Evolutionary conservation across 2,888 invertebrate genomes (phyloP), one percentile per base, ranked within the genome.

Genomic region (Acanthococcus lagerstroemiae): DNA sequence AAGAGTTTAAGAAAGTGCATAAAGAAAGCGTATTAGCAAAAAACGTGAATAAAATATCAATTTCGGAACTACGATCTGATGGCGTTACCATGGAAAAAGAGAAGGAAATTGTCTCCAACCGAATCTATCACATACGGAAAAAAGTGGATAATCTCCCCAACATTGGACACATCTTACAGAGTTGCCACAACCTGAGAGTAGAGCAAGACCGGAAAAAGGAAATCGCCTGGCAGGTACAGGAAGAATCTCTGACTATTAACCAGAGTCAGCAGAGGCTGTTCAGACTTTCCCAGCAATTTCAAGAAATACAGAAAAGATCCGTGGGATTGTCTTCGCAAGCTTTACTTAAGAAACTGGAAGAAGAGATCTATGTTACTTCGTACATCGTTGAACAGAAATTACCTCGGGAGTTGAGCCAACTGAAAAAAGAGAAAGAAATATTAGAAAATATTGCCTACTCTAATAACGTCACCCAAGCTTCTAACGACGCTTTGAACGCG

Each of bases 71-170:
- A 67, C 84, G 89, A 71, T 84, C 86, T 70, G 93, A 93, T 74
- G 84, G 92, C 60, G 84, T 85, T 71, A 85, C 88, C 69, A 91
- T 92, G 88, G 89, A 90, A 70, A 84, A 87, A 63, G 93, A 94
- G 75, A 84, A 86, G 74, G 88, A 89, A 72, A 86, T 88, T 71
- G 83, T 90, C 74, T 75, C 73, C 69, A 80, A 80, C 72, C 81
- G 82, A 74, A 80, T 83, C 66, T 82, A 84, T 71, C 77, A 80
- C 72, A 76, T 81, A 48, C 79, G 80, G 68, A 75, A 79, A 70
- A 81, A 81, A 76, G 81, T 80, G 57, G 83, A 86, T 69, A 82
- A 83, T 70, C 80, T 83, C 46, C 80, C 82, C 48, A 83, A 86
- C 74, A 83, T 83, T 71, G 84, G 85, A 67, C 80, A 81, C 24